A percentile compares a stretch with the other conserved stretches of the same genome.
Conservation (phyloP, 1,140 invertebrate genomes). For the Lepidurus couesii region DNA sequence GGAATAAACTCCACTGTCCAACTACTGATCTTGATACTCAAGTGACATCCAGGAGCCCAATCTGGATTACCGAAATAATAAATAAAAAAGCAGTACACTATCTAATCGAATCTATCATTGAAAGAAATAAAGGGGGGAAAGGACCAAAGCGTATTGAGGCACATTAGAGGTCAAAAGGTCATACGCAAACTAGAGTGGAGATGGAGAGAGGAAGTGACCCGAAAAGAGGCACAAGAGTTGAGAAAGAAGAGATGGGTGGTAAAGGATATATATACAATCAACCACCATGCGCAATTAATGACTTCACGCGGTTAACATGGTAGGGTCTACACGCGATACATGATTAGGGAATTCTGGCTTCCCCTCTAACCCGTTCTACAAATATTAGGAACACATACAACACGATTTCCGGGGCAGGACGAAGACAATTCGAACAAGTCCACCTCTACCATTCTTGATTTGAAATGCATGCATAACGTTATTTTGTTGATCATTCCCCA, state of each 20-base stretch:
- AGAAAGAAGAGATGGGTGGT: background rate
- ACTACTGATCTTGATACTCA: background rate
- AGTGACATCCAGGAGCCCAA: background rate
- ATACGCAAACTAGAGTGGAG: background rate
- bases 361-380: background rate
- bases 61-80: conserved; percentile 1
- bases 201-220: background rate
- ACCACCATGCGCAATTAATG: background rate
- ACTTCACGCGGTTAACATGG: background rate
- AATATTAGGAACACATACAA: background rate
- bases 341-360: conserved; percentile 4
- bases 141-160: conserved; percentile 1
- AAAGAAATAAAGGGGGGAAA: background rate
- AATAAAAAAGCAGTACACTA: background rate
- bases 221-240: background rate
- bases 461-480: background rate
- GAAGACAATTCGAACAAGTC: background rate
- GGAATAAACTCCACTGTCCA: no score
- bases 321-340: background rate
- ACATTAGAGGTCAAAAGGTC: conserved; percentile 15
- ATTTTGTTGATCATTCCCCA: background rate
- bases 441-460: no score
- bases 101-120: background rate
- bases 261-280: background rate
- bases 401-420: background rate